Conservation (phyloP, 2,113 vertebrate species). For the Solea senegalensis region DNA sequence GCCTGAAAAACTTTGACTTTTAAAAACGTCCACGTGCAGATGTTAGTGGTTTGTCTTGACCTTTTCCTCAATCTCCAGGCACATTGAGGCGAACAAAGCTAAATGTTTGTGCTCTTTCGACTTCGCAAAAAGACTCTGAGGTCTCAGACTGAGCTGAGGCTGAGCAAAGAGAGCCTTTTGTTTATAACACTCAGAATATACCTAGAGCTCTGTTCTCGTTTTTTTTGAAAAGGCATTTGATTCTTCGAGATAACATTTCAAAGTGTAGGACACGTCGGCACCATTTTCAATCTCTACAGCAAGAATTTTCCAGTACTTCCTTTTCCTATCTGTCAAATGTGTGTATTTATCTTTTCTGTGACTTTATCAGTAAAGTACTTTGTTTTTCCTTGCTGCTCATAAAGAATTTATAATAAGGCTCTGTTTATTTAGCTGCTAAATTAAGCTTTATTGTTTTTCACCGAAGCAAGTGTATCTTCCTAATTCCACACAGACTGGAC, state of each 20-base stretch:
- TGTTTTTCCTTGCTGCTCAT: neutral
- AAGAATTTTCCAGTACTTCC: neutral
- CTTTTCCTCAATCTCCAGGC: constrained; percentile 76
- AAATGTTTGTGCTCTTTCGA: constrained; percentile 72
- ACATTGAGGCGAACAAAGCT: constrained; percentile 64
- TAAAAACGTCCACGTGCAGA: constrained; percentile 73
- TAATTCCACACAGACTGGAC: constrained; percentile 54
- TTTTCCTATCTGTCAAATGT: neutral
- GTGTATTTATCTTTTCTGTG: neutral
- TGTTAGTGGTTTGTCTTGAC: constrained; percentile 71
- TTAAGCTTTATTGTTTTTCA: constrained; percentile 64
- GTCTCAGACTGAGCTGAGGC: constrained; percentile 49
- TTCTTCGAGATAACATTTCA: constrained; percentile 33
- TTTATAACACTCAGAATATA: constrained; percentile 49
- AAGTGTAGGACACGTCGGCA: constrained; percentile 24
- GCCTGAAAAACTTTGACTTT: constrained; percentile 61
- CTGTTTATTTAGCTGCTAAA: constrained; percentile 58
- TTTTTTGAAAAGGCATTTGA: constrained; percentile 19
- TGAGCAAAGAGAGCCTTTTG: constrained; percentile 70
- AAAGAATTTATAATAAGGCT: constrained; percentile 20
- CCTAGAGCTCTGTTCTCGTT: constrained; percentile 46
- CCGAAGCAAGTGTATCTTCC: constrained; percentile 70
- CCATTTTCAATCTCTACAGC: neutral
- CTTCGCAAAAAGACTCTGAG: constrained; percentile 42
- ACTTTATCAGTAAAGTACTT: constrained; percentile 4